Evolutionary conservation across 2,113 vertebrate genomes (phyloP), one percentile per base, ranked within the genome.

Genomic region (Pluvialis apricaria): DNA sequence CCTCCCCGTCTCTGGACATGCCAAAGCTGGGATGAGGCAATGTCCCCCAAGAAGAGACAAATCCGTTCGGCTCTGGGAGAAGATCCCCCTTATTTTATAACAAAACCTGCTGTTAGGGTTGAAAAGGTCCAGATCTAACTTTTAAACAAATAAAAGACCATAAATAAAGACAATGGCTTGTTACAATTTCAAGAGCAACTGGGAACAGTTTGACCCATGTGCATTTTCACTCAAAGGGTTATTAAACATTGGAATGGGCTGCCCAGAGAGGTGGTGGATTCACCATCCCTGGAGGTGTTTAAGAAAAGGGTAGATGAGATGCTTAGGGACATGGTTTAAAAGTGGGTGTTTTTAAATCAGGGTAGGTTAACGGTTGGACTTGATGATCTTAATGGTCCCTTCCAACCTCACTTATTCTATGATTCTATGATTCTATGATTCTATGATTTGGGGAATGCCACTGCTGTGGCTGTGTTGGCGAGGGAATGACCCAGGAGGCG

Each of bases 401-500:
- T n/a, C n/a, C n/a, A n/a, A n/a, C n/a, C n/a, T n/a, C n/a, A n/a
- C n/a, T n/a, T n/a, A n/a, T n/a, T n/a, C n/a, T n/a, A n/a, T n/a
- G n/a, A n/a, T n/a, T n/a, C n/a, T n/a, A n/a, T n/a, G n/a, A n/a
- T n/a, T n/a, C n/a, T n/a, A n/a, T n/a, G n/a, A n/a, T n/a, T n/a
- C n/a, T n/a, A n/a, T n/a, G n/a, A n/a, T n/a, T 51, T 29, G 45
- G 57, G 72, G 91, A 82, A 31, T 31, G 29, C 12, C 51, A 32
- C 16, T 44, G 47, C 1, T n/a, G 1, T 29, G 21, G 58, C 14
- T 88, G 44, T 64, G 5, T 4, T 15, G 45, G 32, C 0, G 0
- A 42, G 54, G 38, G 65, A 88, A 76, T 10, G 18, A 58, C 21
- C 24, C 40, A 75, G 61, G 69, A 47, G 73, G 68, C 8, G 32